Conservation (phyloP, 2,888 invertebrate genomes). For the Teleiodes luculella region DNA sequence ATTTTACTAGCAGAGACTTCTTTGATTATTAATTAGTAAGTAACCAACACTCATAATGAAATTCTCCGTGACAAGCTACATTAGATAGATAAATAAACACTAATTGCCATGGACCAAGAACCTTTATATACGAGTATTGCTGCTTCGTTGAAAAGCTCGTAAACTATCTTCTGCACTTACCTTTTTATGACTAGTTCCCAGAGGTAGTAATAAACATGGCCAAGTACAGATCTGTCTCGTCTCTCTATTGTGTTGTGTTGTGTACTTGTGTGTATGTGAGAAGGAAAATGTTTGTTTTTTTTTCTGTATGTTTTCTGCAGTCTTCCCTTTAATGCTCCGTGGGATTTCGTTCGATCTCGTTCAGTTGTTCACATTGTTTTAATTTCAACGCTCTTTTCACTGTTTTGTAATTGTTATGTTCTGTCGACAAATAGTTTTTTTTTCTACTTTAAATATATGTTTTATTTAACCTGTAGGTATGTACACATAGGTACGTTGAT, state of each 20-base stretch:
- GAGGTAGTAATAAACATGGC: constrained; percentile 33
- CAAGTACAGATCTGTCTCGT: constrained; percentile 35
- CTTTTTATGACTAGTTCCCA: constrained; percentile 27
- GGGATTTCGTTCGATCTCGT: constrained; percentile 18
- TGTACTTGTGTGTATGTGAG: too few species aligned
- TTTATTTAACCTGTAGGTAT: too few species aligned
- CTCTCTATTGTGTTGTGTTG: constrained; percentile 42
- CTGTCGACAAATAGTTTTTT: too few species aligned
- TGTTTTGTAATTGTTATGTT: neutral
- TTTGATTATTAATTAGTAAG: too few species aligned
- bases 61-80: too few species aligned
- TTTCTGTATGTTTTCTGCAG: constrained; percentile 19
- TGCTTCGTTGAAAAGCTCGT: constrained; percentile 12
- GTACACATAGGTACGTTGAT: too few species aligned
- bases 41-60: too few species aligned
- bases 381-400: neutral
- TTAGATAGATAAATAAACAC: too few species aligned
- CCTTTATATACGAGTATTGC: neutral
- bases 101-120: too few species aligned
- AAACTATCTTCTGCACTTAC: constrained; percentile 6
- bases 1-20: too few species aligned
- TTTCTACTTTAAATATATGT: too few species aligned
- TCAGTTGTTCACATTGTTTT: constrained; percentile 8
- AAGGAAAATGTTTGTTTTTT: constrained; percentile 28
- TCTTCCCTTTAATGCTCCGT: constrained; percentile 21